phyloP scores from a whole-genome alignment of 2,113 vertebrate species.

The Sphaerodactylus townsendi region DNA sequence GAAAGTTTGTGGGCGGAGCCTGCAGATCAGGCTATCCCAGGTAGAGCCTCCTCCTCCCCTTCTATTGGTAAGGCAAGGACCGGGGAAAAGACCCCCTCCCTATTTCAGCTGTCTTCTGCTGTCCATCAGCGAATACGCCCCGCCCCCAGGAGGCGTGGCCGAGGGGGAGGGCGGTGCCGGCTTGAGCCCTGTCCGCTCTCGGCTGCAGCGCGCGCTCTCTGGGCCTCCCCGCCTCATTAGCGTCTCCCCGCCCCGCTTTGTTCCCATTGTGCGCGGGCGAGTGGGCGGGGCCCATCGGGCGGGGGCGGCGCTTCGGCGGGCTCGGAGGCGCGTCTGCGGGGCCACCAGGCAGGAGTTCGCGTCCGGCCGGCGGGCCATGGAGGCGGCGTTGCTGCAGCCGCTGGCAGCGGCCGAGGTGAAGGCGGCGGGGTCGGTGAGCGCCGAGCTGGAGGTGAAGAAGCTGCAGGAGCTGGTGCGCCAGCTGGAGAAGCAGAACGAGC shows the following conservation, averaged over 20 bases:
- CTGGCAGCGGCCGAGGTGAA: slow-evolving; percentile 79
- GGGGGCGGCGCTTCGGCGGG: too few species aligned
- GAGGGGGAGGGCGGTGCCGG: not conserved
- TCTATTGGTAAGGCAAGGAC: too few species aligned
- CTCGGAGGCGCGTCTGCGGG: slow-evolving; percentile 10
- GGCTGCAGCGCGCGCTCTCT: not conserved
- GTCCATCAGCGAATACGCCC: too few species aligned
- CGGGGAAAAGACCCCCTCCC: too few species aligned
- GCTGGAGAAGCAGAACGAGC: slow-evolving; percentile 92
- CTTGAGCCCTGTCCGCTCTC: too few species aligned
- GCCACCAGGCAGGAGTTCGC: not conserved
- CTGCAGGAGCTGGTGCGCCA: slow-evolving; percentile 93
- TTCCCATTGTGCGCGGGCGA: slow-evolving; percentile 65
- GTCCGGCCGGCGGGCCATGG: slow-evolving; percentile 49
- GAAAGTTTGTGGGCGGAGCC: too few species aligned
- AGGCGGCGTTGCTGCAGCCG: slow-evolving; percentile 75
- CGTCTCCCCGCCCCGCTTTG: slow-evolving; percentile 72
- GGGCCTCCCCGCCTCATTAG: not conserved
- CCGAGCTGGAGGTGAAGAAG: slow-evolving; percentile 95
- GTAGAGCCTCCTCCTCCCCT: too few species aligned
- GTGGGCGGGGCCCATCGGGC: slow-evolving; percentile 82
- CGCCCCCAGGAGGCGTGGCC: not conserved
- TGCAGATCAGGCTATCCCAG: too few species aligned
- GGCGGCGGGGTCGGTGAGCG: slow-evolving; percentile 76
- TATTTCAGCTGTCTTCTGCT: too few species aligned